Evolutionary conservation across 37 sponge, comb jelly and placozoan genomes (phyloP).

Genomic region (Theonella swinhoei): DNA sequence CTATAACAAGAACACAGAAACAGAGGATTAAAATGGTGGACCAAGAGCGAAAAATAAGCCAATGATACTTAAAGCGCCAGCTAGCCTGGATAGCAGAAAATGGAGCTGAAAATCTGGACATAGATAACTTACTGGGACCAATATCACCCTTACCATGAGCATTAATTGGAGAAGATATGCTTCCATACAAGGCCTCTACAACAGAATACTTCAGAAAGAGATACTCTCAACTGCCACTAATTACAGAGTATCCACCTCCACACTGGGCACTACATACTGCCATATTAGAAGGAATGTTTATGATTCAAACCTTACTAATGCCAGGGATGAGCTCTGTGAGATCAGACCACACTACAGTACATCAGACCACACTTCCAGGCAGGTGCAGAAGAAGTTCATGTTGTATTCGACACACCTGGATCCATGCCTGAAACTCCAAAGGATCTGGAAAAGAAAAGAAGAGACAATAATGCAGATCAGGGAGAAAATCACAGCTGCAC

Average conservation of each 20-base stretch:
- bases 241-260: not conserved
- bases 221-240: not conserved
- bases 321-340: not conserved
- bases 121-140: not conserved
- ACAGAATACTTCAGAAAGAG: not conserved
- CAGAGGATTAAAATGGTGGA: not conserved
- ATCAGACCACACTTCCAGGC: slow-evolving; percentile 11
- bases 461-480: no score
- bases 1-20: not conserved
- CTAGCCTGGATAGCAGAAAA: slow-evolving; percentile 1
- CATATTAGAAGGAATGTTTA: slow-evolving; percentile 36
- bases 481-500: no score
- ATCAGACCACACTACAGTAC: not conserved
- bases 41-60: not conserved
- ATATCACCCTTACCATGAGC: slow-evolving; percentile 17
- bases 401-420: slow-evolving; percentile 24
- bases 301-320: slow-evolving; percentile 19
- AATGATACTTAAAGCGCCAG: slow-evolving; percentile 2
- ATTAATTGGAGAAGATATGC: not conserved
- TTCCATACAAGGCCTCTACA: not conserved
- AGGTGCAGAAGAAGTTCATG: slow-evolving; percentile 7
- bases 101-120: not conserved
- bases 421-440: slow-evolving; percentile 12
- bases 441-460: slow-evolving; percentile 19
- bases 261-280: slow-evolving; percentile 8